Evolutionary conservation across 2,888 invertebrate species (phyloP).

Genomic region (Idaea dimidiata): DNA sequence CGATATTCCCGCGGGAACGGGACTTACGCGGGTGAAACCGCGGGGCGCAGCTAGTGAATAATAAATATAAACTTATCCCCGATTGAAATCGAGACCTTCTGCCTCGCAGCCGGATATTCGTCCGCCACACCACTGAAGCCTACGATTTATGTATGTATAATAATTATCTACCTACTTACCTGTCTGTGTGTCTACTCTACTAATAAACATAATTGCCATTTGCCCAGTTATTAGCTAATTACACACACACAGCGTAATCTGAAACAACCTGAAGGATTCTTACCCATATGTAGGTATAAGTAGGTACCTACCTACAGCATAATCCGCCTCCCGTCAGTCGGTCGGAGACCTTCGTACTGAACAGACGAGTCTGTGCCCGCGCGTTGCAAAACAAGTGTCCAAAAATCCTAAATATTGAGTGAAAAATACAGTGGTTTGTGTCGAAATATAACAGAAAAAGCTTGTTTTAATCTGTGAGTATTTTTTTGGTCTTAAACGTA

Average conservation of each 20-base stretch:
- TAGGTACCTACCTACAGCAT: background rate
- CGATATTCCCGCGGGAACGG: too few species aligned
- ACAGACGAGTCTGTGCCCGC: background rate
- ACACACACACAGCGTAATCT: background rate
- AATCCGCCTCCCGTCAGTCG: background rate
- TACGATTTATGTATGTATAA: too few species aligned
- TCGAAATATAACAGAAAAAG: background rate
- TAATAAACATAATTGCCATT: background rate
- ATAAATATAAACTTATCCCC: too few species aligned
- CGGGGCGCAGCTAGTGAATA: too few species aligned
- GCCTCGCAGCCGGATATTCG: too few species aligned
- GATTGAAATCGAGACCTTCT: too few species aligned
- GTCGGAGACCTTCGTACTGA: background rate
- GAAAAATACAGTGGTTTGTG: background rate
- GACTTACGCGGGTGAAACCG: too few species aligned
- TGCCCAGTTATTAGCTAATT: background rate
- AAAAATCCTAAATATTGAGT: background rate
- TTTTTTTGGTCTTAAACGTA: background rate
- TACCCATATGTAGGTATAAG: background rate
- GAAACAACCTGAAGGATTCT: constrained; percentile 1
- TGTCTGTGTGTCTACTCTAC: too few species aligned
- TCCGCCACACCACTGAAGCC: too few species aligned
- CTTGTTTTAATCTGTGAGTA: background rate
- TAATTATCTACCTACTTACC: too few species aligned
- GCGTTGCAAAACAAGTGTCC: background rate